phyloP scores from a whole-genome alignment of 2,797 vertebrate species.

The Pseudomugil gertrudae region DNA sequence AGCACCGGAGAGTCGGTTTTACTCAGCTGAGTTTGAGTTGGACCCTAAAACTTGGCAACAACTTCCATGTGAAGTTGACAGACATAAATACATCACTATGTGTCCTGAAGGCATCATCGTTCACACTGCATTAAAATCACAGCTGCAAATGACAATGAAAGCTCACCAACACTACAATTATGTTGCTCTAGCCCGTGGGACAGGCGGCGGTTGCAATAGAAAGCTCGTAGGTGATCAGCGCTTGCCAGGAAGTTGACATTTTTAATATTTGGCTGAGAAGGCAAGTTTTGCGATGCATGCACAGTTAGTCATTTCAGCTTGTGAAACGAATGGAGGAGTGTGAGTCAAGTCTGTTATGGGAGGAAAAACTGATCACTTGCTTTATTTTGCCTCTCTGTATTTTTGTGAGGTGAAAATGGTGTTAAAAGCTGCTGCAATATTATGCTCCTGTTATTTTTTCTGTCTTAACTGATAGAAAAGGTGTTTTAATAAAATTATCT shows the following conservation, averaged over 20 bases:
- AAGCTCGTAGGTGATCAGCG: conserved; percentile 65
- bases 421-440: conserved; percentile 21
- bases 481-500: neutral
- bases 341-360: conserved; percentile 47
- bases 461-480: conserved; percentile 2
- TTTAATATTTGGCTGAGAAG: conserved; percentile 53
- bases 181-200: conserved; percentile 15
- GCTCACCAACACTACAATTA: conserved; percentile 17
- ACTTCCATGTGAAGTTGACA: conserved; percentile 9
- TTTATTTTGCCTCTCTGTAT: neutral
- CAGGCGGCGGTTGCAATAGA: conserved; percentile 32
- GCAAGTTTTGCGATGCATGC: conserved; percentile 39
- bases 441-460: neutral
- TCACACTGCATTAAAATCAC: conserved; percentile 23
- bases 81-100: conserved; percentile 11
- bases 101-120: conserved; percentile 13
- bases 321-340: conserved; percentile 38
- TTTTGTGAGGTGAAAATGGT: conserved; percentile 16
- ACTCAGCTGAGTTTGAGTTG: conserved; percentile 8
- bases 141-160: conserved; percentile 27
- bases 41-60: conserved; percentile 9
- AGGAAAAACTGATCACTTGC: conserved; percentile 56
- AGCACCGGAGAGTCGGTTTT: conserved; percentile 11
- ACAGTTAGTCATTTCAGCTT: conserved; percentile 64
- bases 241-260: conserved; percentile 71